Conservation (phyloP, 2,888 invertebrate species). For the Steinernema carpocapsae region DNA sequence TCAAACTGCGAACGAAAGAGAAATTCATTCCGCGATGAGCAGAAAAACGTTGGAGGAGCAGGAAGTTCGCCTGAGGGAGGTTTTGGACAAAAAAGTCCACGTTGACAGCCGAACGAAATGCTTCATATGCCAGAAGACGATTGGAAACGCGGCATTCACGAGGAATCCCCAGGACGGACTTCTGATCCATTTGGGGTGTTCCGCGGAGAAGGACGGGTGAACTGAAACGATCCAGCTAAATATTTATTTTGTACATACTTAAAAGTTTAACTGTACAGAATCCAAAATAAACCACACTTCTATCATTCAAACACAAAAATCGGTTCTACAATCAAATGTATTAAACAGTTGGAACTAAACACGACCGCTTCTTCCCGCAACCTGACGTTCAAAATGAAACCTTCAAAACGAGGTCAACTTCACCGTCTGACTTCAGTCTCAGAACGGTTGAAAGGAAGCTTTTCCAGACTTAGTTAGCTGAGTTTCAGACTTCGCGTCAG, state of each 20-base stretch:
- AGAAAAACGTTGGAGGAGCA: background rate
- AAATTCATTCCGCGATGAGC: conserved; percentile 39
- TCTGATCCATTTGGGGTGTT: conserved; percentile 7
- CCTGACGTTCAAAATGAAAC: no score
- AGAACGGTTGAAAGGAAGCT: no score
- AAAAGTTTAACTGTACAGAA: conserved; percentile 2
- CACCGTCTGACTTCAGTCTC: no score
- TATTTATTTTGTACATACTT: background rate
- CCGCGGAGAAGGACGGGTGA: background rate
- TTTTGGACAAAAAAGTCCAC: conserved; percentile 9
- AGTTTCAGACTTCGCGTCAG: no score
- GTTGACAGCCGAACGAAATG: background rate
- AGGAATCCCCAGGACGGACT: conserved; percentile 15
- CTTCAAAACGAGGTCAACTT: no score
- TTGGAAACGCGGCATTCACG: conserved; percentile 10
- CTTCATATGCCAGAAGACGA: conserved; percentile 13
- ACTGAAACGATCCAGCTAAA: background rate
- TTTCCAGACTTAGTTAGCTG: no score
- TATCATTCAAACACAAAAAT: no score
- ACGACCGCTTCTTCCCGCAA: no score
- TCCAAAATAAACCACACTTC: background rate
- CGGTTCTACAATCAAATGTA: no score
- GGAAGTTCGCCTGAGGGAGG: background rate
- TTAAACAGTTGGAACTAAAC: no score
- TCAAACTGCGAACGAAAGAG: conserved; percentile 70